A percentile compares a stretch with the other conserved stretches of the same genome.
phyloP scores from a whole-genome alignment of 2,113 vertebrate species.

The Baryphthengus martii region DNA sequence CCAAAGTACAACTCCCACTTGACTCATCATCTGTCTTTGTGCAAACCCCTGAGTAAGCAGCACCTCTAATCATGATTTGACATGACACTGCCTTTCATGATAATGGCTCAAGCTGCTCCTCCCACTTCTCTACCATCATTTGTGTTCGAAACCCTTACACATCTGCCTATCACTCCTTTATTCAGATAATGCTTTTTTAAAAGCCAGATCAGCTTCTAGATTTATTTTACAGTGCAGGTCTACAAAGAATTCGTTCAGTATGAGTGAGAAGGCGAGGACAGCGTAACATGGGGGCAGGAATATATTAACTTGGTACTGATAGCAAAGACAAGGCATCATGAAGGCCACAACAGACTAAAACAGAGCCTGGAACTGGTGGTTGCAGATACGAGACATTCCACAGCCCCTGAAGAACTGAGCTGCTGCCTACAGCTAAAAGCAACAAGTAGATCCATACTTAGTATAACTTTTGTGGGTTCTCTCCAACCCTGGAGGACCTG shows the following conservation, averaged over 20 bases:
- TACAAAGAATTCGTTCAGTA: neutral
- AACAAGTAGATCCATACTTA: neutral
- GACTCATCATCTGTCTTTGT: conserved; percentile 56
- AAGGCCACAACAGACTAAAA: neutral
- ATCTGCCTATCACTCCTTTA: neutral
- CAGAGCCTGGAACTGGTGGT: neutral
- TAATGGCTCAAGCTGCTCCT: neutral
- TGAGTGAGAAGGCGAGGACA: neutral
- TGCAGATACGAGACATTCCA: neutral
- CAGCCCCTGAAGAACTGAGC: neutral
- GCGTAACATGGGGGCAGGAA: neutral
- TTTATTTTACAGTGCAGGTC: neutral
- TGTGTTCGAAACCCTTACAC: neutral
- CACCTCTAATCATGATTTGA: conserved; percentile 38
- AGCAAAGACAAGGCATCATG: neutral
- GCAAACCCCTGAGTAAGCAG: conserved; percentile 48
- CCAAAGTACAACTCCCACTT: neutral
- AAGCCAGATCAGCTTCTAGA: neutral
- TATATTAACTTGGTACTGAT: neutral
- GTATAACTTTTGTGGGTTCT: fast-evolving
- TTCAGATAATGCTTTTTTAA: neutral
- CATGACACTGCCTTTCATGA: neutral
- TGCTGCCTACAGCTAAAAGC: neutral
- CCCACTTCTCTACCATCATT: neutral
- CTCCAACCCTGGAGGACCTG: neutral